phyloP scores from a whole-genome alignment of 2,113 vertebrate genomes.

The Zapus hudsonius region DNA sequence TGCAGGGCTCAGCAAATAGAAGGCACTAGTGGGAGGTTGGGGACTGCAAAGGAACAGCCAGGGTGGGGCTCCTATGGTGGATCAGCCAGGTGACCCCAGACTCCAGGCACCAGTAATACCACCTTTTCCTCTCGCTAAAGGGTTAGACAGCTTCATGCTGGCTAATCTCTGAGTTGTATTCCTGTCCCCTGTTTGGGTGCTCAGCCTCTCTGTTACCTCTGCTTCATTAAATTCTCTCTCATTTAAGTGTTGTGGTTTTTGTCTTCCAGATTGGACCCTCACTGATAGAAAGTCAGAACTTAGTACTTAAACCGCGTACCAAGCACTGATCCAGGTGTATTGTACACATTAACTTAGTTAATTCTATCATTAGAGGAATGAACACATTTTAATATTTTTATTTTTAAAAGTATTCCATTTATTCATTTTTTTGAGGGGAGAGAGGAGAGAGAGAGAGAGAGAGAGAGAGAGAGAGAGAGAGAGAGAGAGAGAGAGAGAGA shows the following conservation, averaged over 20 bases:
- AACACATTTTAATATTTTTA: no score
- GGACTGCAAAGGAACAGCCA: background rate
- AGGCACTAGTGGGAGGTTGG: background rate
- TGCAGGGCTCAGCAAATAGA: background rate
- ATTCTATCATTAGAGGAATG: background rate
- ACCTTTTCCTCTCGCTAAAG: background rate
- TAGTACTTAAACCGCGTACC: no score
- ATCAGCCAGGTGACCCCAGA: slow-evolving; percentile 2
- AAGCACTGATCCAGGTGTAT: background rate
- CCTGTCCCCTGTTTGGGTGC: background rate
- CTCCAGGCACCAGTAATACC: background rate
- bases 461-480: no score
- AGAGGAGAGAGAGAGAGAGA: no score
- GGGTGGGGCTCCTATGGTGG: background rate
- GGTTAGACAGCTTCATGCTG: background rate
- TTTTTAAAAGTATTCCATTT: no score
- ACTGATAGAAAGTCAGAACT: background rate
- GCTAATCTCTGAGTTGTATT: background rate
- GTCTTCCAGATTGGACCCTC: background rate
- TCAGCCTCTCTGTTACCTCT: background rate
- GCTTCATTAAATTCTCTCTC: background rate
- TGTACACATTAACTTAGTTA: background rate
- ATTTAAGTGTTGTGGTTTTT: slow-evolving; percentile 10
- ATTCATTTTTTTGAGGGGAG: no score
- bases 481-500: no score